Evolutionary conservation across 2,113 vertebrate species (phyloP).

Genomic region (Motacilla tschutschensis): DNA sequence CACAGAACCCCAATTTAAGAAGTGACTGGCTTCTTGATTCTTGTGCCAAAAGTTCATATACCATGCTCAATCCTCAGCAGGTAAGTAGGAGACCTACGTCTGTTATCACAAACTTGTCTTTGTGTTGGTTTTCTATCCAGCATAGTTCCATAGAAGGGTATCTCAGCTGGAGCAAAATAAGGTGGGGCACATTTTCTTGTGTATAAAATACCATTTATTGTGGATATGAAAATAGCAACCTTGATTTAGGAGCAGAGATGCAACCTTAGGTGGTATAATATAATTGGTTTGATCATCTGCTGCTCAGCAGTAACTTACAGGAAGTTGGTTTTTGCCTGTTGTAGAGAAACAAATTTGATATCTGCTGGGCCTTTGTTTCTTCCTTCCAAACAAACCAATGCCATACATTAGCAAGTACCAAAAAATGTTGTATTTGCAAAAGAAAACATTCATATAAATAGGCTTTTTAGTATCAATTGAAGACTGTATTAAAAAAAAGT

Average conservation of each 20-base stretch:
- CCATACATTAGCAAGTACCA: constrained; percentile 38
- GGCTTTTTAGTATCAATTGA: constrained; percentile 61
- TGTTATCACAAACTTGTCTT: not conserved
- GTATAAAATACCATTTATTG: constrained; percentile 68
- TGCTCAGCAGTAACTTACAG: constrained; percentile 40
- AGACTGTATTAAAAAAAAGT: constrained; percentile 51
- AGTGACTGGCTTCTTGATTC: not conserved
- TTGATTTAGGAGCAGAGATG: constrained; percentile 54
- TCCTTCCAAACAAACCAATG: constrained; percentile 36
- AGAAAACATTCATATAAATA: constrained; percentile 62
- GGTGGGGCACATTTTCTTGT: not conserved
- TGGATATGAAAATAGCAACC: constrained; percentile 70
- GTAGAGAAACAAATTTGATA: not conserved
- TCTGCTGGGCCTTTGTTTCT: constrained; percentile 7
- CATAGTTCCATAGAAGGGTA: not conserved
- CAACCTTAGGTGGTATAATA: constrained; percentile 1
- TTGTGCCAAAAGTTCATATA: not conserved
- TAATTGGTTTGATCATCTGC: constrained; percentile 19
- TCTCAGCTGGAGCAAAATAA: not conserved
- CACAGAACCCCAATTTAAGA: not conserved
- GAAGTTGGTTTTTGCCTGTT: not conserved
- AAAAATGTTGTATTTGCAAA: constrained; percentile 63
- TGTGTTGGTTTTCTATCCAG: not conserved
- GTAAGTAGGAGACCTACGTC: fast-evolving
- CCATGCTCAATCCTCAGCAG: fast-evolving